Base-by-base conservation (phyloP, 2,113 vertebrate species). In the Tamias sibiricus region DNA sequence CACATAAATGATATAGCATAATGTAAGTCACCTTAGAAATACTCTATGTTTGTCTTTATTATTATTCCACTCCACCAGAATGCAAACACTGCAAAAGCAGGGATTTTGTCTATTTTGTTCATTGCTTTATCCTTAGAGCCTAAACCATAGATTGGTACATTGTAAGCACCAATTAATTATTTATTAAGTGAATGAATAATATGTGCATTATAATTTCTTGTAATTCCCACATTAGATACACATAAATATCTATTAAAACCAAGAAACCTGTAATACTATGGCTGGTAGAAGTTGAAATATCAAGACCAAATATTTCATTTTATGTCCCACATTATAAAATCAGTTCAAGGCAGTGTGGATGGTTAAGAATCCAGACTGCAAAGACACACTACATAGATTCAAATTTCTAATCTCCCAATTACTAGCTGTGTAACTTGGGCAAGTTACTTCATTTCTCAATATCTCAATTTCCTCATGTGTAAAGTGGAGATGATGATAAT, bases 141-240 rank as follows among this genome's bases (percentile, higher is more conserved):
- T 76, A 35, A 11, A 94, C 79, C 37, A 75, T 24, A 83, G 85
- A 79, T 87, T 90, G 35, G 57, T 49, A 88, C 59, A 85, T 17
- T 81, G 17, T 30, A 84, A 64, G 64, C 11, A 47, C 77, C n/a
- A 24, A n/a, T 66, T 91, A 76, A 91, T 90, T 93, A 91, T 54
- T 88, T 42, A 6, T 42, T 42, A 28, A 52, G 37, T 87, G 32
- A 92, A 57, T 94, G 12, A 83, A 90, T 57, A 64, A 79, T 54
- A 81, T 30, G 9, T 82, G 54, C 30, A 4, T 96, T 76, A 54
- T 26, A 86, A 14, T 69, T 64, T 92, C 66, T 77, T 81, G 9
- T 52, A 77, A 88, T 91, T 77, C 4, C n/a, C 68, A 92, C 57
- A 72, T 75, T 94, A 47, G 42, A 8, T 57, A 80, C 14, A 28